Evolutionary conservation across 2,113 vertebrate species (phyloP), one percentile per base, ranked within the genome.

Genomic region (Dunckerocampus dactyliophorus): DNA sequence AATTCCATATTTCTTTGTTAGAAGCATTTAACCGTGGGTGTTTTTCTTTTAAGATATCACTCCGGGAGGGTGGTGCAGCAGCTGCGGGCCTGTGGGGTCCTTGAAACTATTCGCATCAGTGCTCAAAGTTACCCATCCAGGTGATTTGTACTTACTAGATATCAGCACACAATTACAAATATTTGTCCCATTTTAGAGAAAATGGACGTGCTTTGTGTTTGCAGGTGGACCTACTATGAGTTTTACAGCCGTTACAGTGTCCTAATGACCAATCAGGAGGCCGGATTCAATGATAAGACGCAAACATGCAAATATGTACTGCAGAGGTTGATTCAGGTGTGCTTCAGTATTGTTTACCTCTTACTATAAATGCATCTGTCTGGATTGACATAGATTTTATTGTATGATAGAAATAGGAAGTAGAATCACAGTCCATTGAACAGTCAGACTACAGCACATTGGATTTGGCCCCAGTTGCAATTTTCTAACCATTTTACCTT

Each of bases 161-260:
- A 37, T 13, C 6, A 7, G n/a, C 10, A n/a, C 37, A 12, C 2
- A 4, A 20, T 0, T 2, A 24, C 31, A 11, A 14, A 34, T 16
- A 48, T 46, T 28, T 10, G 10, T 17, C 20, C 28, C 20, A 15
- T 20, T 11, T 21, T 7, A 54, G 17, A 16, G 34, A 5, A 12
- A 7, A 17, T 15, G 0, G 4, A 53, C 2, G 8, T 62, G 9
- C 0, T 45, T 79, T 76, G 71, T 78, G 0, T 78, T 77, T 75
- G 2, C 80, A 99, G 97, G 67, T 99, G 97, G 97, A 98, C 94
- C 0, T 98, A 99, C 62, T 91, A 93, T 8, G 97, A 99, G 89
- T 99, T 99, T 86, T 98, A 94, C 83, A 94, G 95, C 62, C 93
- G 97, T 37, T 99, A 97, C 54, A 92, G 94, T 71, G 89, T 99